These are phyloP conservation scores for Pangasius larnaudii DNA, from an alignment of 2,797 vertebrate species.

Conservation along the genomic window DNA sequence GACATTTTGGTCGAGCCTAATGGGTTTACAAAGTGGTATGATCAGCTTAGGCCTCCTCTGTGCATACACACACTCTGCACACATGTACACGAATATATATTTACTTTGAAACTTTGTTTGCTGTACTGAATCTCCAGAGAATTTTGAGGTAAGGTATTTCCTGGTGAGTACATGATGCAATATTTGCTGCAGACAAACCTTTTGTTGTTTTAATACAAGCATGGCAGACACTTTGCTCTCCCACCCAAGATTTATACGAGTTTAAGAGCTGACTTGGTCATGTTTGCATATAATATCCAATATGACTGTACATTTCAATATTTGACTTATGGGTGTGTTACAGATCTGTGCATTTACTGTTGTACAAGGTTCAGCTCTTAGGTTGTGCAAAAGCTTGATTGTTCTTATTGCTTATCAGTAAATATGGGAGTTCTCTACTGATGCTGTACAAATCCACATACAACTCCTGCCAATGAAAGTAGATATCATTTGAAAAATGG, in stretches of 20 bases:
- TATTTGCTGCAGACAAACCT: slow-evolving; percentile 46
- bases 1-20: slow-evolving; percentile 6
- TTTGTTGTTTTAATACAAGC: slow-evolving; percentile 38
- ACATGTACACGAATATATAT: background rate
- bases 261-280: slow-evolving; percentile 25
- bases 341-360: slow-evolving; percentile 46
- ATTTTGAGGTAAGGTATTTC: slow-evolving; percentile 10
- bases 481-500: slow-evolving; percentile 6
- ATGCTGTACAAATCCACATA: slow-evolving; percentile 25
- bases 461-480: background rate
- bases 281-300: slow-evolving; percentile 44
- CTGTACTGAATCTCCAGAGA: background rate
- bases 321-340: slow-evolving; percentile 57
- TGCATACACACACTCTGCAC: background rate
- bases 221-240: slow-evolving; percentile 5
- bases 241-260: slow-evolving; percentile 25
- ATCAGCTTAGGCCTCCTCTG: background rate
- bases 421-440: slow-evolving; percentile 10
- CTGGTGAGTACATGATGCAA: slow-evolving; percentile 14
- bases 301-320: slow-evolving; percentile 50
- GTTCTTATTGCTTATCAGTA: slow-evolving; percentile 30
- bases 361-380: slow-evolving; percentile 43
- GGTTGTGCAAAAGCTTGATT: slow-evolving; percentile 27
- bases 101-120: slow-evolving; percentile 10
- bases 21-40: background rate